phyloP scores from a whole-genome alignment of 2,888 invertebrate species.

The Eugnorisma glareosa region DNA sequence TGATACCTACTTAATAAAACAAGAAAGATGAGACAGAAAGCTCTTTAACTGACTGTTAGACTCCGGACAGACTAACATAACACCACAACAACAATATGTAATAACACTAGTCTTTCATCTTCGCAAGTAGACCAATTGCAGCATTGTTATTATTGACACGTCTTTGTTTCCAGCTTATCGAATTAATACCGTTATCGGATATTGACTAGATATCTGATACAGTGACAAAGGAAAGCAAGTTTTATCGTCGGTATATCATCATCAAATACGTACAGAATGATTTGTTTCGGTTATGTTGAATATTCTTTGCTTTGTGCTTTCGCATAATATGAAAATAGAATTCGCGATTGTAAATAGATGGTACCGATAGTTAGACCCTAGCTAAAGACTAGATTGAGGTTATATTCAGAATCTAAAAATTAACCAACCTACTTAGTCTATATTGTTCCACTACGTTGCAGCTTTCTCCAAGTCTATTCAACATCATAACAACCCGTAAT shows the following conservation, averaged over 20 bases:
- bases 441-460: neutral
- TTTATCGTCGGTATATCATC: neutral
- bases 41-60: neutral
- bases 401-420: neutral
- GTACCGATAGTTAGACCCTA: neutral
- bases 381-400: neutral
- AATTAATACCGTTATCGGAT: constrained; percentile 44
- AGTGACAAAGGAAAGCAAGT: constrained; percentile 37
- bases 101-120: neutral
- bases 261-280: constrained; percentile 2
- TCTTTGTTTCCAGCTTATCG: constrained; percentile 48
- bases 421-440: neutral
- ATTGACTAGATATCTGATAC: constrained; percentile 32
- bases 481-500: neutral
- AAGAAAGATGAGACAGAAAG: neutral
- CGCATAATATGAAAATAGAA: neutral
- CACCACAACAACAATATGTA: neutral
- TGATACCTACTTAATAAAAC: too few relatives aligned
- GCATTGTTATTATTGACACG: constrained; percentile 27
- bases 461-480: neutral
- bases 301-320: neutral
- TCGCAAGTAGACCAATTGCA: neutral
- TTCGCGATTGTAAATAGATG: neutral
- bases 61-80: neutral
- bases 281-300: neutral